Percentiles rank a stretch among this genome's conserved stretches.
Evolutionary conservation across 2,888 invertebrate species (phyloP).

Genomic region (Volucella zonaria): DNA sequence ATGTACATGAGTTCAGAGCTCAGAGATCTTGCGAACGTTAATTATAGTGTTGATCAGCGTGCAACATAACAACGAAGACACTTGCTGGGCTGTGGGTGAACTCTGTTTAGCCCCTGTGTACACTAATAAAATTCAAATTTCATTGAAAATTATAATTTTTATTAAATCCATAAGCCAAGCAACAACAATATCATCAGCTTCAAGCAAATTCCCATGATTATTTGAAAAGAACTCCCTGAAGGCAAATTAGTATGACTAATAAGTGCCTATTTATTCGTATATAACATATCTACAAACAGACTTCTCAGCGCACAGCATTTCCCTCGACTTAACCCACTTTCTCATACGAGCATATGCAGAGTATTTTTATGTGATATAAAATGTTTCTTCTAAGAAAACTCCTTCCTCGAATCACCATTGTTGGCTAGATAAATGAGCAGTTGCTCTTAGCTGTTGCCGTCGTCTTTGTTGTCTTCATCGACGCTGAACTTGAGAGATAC

Average conservation of each 20-base stretch:
- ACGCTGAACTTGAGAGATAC: constrained; percentile 55
- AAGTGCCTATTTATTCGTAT: constrained; percentile 11
- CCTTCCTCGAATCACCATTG: constrained; percentile 40
- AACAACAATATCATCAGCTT: not conserved
- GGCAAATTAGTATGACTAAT: constrained; percentile 49
- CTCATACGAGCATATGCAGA: constrained; percentile 24
- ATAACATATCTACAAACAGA: too few relatives aligned
- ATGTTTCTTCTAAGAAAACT: constrained; percentile 12
- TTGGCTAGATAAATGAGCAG: constrained; percentile 51
- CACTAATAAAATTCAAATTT: too few relatives aligned
- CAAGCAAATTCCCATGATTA: constrained; percentile 43
- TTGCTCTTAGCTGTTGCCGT: constrained; percentile 15
- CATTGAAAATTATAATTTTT: too few relatives aligned
- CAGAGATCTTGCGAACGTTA: too few relatives aligned
- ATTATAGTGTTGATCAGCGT: too few relatives aligned
- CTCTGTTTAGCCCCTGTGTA: too few relatives aligned
- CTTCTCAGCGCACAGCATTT: constrained; percentile 43
- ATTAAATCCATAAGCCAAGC: too few relatives aligned
- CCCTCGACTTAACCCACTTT: constrained; percentile 60
- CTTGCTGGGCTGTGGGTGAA: too few relatives aligned
- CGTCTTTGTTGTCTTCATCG: constrained; percentile 20
- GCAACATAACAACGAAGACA: too few relatives aligned
- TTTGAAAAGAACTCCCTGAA: constrained; percentile 28
- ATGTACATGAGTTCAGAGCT: too few relatives aligned
- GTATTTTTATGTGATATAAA: constrained; percentile 27